Base-by-base conservation (phyloP, 2,888 invertebrate genomes). In the Orthosia gothica region DNA sequence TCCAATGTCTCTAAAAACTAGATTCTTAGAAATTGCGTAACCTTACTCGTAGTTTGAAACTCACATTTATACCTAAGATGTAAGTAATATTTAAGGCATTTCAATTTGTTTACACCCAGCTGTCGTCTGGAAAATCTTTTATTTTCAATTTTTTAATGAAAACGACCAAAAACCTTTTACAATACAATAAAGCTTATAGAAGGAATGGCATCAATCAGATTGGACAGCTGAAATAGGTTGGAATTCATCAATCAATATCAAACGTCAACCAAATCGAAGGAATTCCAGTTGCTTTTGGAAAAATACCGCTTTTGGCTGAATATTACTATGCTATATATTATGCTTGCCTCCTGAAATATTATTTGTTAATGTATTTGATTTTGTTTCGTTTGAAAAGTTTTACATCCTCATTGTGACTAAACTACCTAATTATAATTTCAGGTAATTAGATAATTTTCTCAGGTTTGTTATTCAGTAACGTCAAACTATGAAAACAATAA, bases 171-270 rank as follows among this genome's bases (percentile, higher is more conserved):
- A 62, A 47, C 49, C 57, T 55, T 58, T 54, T 18, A 55, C 70
- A 74, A 57, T 18, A 55, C 74, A 74, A 57, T 57, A 68, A 11
- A 40, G 40, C 23, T 49, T 80, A 79, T 62, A 70, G 59, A 23
- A 61, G 49, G 45, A 70, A 64, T 70, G 55, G 5, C 18, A 83
- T 74, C 69, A 20, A 88, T 86, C 83, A 84, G 78, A 73, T 70
- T 58, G 54, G 59, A 76, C 79, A 79, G 74, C 74, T 55, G 58
- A 65, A 74, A 81, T 66, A 74, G 69, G 66, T 77, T 70, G 62
- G 68, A 76, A 75, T 70, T 63, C 71, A 82, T 84, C 77, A 82
- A 84, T 87, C 80, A 80, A 80, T 74, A 69, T 61, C 66, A 64
- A 74, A 71, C 72, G 64, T 75, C 78, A 78, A 74, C 57, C 26